Percentiles rank a stretch among this genome's conserved stretches.
Evolutionary conservation across 2,888 invertebrate species (phyloP).

Genomic region (Limnephilus marmoratus): DNA sequence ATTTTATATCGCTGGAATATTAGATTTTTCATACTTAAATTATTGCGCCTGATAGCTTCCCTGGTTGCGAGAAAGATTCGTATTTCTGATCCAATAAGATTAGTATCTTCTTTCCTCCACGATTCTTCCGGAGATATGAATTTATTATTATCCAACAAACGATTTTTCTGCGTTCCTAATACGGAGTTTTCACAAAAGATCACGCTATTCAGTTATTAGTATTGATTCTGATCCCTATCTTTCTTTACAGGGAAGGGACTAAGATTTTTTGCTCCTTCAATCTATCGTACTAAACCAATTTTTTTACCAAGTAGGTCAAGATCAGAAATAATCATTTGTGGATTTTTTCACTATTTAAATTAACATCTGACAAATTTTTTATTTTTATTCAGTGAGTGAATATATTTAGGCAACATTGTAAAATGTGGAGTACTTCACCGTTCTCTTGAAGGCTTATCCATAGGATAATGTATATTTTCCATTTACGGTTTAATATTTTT

Average conservation of each 20-base stretch:
- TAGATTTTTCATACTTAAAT: background rate
- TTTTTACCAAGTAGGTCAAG: too few relatives aligned
- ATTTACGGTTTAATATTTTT: too few relatives aligned
- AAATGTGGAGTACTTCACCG: too few relatives aligned
- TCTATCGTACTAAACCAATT: background rate
- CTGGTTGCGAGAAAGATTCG: background rate
- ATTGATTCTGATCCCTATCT: background rate
- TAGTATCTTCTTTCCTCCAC: too few relatives aligned
- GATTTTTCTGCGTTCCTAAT: background rate
- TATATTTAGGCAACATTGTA: too few relatives aligned
- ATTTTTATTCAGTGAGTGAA: too few relatives aligned
- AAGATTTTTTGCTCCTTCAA: background rate
- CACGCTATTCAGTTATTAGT: constrained; percentile 14
- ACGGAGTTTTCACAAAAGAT: background rate
- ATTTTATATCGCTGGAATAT: background rate
- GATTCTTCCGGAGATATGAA: background rate
- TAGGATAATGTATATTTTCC: too few relatives aligned
- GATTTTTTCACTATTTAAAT: too few relatives aligned
- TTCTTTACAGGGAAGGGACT: background rate
- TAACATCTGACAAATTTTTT: too few relatives aligned
- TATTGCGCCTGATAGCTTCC: background rate
- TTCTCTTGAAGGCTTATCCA: too few relatives aligned
- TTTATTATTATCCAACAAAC: background rate
- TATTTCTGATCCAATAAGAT: too few relatives aligned
- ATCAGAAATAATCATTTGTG: too few relatives aligned